phyloP scores from a whole-genome alignment of 2,888 invertebrate species.

The Galerucella pusilla region DNA sequence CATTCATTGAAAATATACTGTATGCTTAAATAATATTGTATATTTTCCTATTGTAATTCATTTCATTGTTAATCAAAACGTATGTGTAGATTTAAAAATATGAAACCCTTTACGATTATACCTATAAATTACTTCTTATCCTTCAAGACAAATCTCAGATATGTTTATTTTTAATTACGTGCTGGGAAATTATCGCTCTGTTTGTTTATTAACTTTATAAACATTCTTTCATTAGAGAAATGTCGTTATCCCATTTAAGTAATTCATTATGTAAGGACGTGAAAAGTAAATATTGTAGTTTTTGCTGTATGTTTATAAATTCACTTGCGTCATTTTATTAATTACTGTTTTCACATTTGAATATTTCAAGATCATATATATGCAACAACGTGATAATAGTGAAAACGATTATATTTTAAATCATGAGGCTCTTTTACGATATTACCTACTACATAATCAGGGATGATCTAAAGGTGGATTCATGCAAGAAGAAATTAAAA shows the following conservation, averaged over 20 bases:
- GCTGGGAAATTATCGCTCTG: not conserved
- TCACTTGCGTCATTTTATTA: not conserved
- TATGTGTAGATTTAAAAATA: not conserved
- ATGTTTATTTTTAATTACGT: constrained; percentile 22
- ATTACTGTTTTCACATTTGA: not conserved
- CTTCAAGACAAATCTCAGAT: constrained; percentile 11
- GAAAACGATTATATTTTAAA: too few species aligned
- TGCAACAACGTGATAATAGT: not conserved
- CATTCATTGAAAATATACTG: constrained; percentile 1
- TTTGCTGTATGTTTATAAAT: not conserved
- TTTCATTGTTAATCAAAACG: not conserved
- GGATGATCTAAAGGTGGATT: too few species aligned
- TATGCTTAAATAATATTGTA: not conserved
- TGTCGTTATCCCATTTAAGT: constrained; percentile 4
- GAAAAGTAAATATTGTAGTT: not conserved
- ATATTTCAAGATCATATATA: not conserved
- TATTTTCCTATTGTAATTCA: not conserved
- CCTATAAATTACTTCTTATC: constrained; percentile 6
- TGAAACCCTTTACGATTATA: not conserved
- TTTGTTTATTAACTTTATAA: constrained; percentile 26
- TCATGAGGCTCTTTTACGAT: too few species aligned
- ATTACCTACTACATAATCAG: too few species aligned
- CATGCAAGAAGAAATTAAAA: too few species aligned
- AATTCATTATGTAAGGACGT: constrained; percentile 4
- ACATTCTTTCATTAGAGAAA: constrained; percentile 24